phyloP scores from a whole-genome alignment of 2,113 vertebrate species.

The Eublepharis macularius region DNA sequence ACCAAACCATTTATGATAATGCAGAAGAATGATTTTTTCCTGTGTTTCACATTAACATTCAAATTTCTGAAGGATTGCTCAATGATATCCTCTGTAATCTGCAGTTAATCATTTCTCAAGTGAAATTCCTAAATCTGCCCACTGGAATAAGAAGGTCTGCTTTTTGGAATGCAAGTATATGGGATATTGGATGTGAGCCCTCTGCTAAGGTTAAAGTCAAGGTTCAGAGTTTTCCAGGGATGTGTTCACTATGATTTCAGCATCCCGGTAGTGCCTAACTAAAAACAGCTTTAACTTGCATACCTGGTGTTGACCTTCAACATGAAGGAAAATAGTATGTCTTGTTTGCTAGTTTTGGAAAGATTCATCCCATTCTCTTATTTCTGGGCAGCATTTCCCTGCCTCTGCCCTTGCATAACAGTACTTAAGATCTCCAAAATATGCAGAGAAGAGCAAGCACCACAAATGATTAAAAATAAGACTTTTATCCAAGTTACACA shows the following conservation, averaged over 20 bases:
- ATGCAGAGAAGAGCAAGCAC: constrained; percentile 28
- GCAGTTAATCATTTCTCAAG: constrained; percentile 26
- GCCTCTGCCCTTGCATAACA: constrained; percentile 43
- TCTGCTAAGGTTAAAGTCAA: not conserved
- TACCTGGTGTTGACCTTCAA: constrained; percentile 17
- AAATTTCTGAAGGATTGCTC: not conserved
- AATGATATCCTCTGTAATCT: not conserved
- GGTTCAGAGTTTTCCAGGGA: not conserved
- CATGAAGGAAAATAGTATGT: not conserved
- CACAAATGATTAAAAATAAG: constrained; percentile 3
- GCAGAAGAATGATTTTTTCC: not conserved
- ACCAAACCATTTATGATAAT: not conserved
- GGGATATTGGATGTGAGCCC: not conserved
- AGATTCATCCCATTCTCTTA: constrained; percentile 35
- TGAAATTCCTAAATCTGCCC: constrained; percentile 3
- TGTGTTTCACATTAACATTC: constrained; percentile 15
- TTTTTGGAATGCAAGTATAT: not conserved
- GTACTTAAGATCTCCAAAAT: constrained; percentile 60
- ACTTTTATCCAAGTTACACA: constrained; percentile 34
- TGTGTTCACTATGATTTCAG: not conserved
- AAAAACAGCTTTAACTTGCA: constrained; percentile 6
- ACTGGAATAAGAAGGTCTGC: constrained; percentile 4
- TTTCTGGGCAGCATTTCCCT: constrained; percentile 34
- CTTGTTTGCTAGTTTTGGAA: constrained; percentile 61
- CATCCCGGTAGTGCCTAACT: not conserved